Evolutionary conservation across 2,888 invertebrate species (phyloP), one percentile per base, ranked within the genome.

Genomic region (Acanthopleura granulata): DNA sequence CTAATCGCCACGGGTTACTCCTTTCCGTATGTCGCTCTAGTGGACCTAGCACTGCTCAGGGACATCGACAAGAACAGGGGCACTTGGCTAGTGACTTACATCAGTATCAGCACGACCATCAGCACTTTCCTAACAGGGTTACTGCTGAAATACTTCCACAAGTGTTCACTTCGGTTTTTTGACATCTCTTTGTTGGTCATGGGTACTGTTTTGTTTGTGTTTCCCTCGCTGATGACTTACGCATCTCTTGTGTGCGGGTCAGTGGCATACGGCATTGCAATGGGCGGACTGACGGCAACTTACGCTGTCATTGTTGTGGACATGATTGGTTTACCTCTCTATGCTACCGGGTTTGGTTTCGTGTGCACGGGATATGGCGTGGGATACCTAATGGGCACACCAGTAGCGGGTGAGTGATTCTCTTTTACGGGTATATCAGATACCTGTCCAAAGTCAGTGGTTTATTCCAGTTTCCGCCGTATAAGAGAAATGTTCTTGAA

Each of bases 351-450:
- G 1, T 66, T 66, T 25, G 66, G 66, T 16, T 66, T 66, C 29
- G 66, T 66, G 22, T 66, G 66, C 29, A 66, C 66, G 25, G 66
- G 66, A 14, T 66, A 66, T 25, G 66, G 66, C 25, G 29, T 66
- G 29, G 66, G 66, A 27, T 66, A 66, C 29, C 29, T 66, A 6
- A 9, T 66, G 22, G 66, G 66, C 16, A 66, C 66, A 27, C 66
- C 66, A 27, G 66, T 66, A 15, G 66, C 66, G 1, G 66, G 66
- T 66, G 25, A 66, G 66, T 66, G 3, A 40, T 9, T 40, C 4
- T 40, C 40, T 40, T 40, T 9, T 9, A 9, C 40, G n/a, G n/a
- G n/a, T n/a, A n/a, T n/a, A n/a, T n/a, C n/a, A n/a, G n/a, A n/a
- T n/a, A n/a, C n/a, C n/a, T n/a, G n/a, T n/a, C n/a, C n/a, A n/a